Conservation (phyloP, 92 coral and sea anemone genomes). For the Phenganax subtilis region DNA sequence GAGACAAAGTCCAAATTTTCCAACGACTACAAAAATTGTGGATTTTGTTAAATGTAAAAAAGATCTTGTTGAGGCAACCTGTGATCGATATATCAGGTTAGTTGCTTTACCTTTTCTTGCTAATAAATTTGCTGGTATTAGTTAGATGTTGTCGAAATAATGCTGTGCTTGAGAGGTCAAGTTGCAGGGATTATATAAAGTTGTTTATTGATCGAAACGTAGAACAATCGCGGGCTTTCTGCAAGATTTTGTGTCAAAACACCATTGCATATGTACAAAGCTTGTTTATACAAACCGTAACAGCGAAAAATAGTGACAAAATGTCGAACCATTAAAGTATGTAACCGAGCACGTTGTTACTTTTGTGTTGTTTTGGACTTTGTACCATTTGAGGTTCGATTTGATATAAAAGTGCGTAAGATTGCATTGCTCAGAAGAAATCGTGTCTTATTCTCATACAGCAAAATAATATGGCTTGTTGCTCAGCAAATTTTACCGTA, state of each 20-base stretch:
- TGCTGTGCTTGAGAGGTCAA: neutral
- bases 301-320: neutral
- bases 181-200: neutral
- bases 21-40: neutral
- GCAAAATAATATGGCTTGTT: too few relatives aligned
- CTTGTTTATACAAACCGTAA: neutral
- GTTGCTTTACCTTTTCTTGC: neutral
- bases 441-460: too few relatives aligned
- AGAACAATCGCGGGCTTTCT: neutral
- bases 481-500: too few relatives aligned
- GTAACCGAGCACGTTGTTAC: neutral
- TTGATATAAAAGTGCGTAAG: neutral
- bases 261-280: neutral
- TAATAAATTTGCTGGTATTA: neutral
- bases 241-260: neutral
- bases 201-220: neutral
- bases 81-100: neutral
- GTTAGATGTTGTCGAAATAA: neutral
- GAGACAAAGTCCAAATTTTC: neutral
- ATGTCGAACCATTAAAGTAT: neutral
- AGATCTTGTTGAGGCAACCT: neutral
- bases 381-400: slow-evolving; percentile 5
- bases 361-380: neutral
- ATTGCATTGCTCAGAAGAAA: neutral
- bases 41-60: neutral